Evolutionary conservation across 2,797 vertebrate genomes (phyloP), one percentile per base, ranked within the genome.

Genomic region (Coilia nasus): DNA sequence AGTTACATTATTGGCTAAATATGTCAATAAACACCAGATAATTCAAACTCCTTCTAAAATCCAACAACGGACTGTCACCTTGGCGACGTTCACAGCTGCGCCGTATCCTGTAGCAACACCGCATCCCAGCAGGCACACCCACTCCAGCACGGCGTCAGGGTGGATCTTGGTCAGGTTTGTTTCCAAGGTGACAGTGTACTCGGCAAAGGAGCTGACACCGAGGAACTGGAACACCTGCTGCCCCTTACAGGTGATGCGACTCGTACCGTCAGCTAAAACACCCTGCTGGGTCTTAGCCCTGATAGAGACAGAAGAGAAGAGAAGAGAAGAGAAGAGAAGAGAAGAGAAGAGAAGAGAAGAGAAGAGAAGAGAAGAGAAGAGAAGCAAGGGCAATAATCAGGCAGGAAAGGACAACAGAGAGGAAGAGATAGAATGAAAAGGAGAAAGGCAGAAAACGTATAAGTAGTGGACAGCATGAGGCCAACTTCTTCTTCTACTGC

Each of bases 101-200:
- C 96, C 96, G 0, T 96, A 97, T 54, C 96, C 96, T 14, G 96
- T 96, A 4, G 96, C 91, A 88, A 97, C 96, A 25, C 94, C 96
- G 86, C 96, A 97, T 85, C 96, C 95, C 2, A 97, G 92, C 56
- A 97, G 90, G 87, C 96, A 97, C 7, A 96, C 95, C 91, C 94
- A 96, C 85, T 97, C 95, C 83, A 94, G 91, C 0, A 95, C 95
- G 81, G 96, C 91, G 0, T 94, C 91, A 10, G 87, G 86, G 85
- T 95, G 92, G 0, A 97, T 95, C 90, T 95, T 96, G 85, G 88
- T 93, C 46, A 95, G 64, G 0, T 92, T 83, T 0, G 50, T 87
- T 21, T 96, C 94, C 0, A 93, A 91, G 15, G 96, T 88, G 7
- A 97, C 96, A 0, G 95, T 96, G 89, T 96, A 97, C 87, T 97